Base-by-base conservation (phyloP, 2,113 vertebrate species). In the Seriola dumerili region DNA sequence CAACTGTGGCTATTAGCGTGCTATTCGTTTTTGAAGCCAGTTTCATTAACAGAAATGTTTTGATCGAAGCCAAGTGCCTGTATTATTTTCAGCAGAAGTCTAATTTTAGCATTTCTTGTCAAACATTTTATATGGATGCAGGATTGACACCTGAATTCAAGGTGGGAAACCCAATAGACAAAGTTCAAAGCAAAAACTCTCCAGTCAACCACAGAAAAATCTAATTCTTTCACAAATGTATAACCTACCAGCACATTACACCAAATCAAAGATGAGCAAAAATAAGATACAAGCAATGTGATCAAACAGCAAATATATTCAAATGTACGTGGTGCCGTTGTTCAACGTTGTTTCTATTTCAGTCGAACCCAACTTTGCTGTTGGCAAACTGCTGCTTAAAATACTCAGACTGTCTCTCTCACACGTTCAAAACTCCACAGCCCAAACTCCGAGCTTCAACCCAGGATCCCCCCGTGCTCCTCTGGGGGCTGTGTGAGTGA, bases 401-500 rank as follows among this genome's bases (percentile, higher is more conserved):
- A 63, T 34, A 48, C 59, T 44, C 46, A 42, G n/a, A 54, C 36
- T 12, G 52, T 66, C 46, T 64, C 21, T 54, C 50, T 36, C 34
- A 52, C 48, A 14, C 23, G 1, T 62, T 74, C 48, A 59, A 19
- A 55, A 9, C 67, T 64, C 68, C 69, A 65, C 46, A 63, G 8
- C 32, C 44, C 52, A 65, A 64, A 72, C 75, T 69, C 72, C 0
- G 11, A 32, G 59, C 80, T 38, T 59, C 80, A 72, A 46, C 74
- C 55, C 59, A 69, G 80, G 70, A 81, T 72, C 81, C 64, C 65
- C 52, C 64, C 40, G 55, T 68, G 65, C 77, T 84, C 84, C 77
- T 87, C 69, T 36, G 74, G 84, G 82, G 69, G 42, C 52, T 21
- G 34, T 40, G 58, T 81, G 89, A 89, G 55, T 87, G 89, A 85